phyloP scores from a whole-genome alignment of 2,888 invertebrate genomes.

The Halocaridina rubra region DNA sequence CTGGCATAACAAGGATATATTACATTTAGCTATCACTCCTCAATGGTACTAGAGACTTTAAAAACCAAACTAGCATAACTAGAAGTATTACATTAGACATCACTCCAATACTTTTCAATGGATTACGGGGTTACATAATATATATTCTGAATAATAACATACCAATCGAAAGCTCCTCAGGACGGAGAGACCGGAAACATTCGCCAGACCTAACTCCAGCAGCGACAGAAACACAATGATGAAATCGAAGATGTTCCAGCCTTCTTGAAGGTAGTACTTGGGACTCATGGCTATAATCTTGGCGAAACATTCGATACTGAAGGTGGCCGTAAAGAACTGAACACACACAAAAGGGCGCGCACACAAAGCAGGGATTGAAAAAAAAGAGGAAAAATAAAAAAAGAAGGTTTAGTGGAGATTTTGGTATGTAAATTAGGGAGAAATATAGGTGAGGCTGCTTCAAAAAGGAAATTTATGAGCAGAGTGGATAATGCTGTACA shows the following conservation, averaged over 20 bases:
- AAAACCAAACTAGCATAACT: no score
- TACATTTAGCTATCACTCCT: no score
- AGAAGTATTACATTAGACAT: no score
- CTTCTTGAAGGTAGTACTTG: conserved; percentile 96
- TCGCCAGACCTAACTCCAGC: conserved; percentile 91
- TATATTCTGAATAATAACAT: no score
- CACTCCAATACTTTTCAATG: no score
- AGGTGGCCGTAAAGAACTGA: conserved; percentile 97
- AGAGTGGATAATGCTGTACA: background rate
- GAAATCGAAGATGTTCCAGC: conserved; percentile 99
- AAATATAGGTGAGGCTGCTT: background rate
- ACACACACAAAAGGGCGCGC: no score
- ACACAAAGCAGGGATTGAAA: no score
- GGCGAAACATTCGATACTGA: conserved; percentile 92
- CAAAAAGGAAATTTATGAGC: background rate
- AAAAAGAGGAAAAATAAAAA: background rate
- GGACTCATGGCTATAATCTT: conserved; percentile 98
- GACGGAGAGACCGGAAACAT: conserved; percentile 95
- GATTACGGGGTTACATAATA: background rate
- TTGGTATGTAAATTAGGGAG: background rate
- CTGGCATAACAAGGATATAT: no score
- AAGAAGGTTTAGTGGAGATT: background rate
- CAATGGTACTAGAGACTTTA: no score
- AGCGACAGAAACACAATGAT: conserved; percentile 96
- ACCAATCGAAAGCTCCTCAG: conserved; percentile 98